Conservation (phyloP, 92 coral and sea anemone genomes). For the Porites cylindrica region DNA sequence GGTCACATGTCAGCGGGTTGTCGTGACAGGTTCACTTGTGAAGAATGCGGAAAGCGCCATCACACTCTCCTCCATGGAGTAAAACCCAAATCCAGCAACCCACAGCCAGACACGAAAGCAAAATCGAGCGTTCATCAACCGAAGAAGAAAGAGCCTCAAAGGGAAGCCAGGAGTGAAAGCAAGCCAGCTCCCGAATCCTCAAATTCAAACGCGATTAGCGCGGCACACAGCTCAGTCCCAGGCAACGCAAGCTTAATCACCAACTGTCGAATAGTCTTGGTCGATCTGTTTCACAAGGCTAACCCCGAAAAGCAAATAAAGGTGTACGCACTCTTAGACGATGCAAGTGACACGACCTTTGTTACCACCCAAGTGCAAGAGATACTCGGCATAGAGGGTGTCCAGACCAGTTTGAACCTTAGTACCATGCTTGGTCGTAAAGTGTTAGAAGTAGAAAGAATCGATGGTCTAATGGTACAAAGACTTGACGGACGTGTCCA, state of each 20-base stretch:
- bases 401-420: too few species aligned
- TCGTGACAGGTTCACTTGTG: slow-evolving; percentile 40
- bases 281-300: slow-evolving; percentile 1
- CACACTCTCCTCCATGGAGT: slow-evolving; percentile 73
- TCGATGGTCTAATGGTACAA: too few species aligned
- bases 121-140: too few species aligned
- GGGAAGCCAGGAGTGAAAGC: not conserved
- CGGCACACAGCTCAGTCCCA: not conserved
- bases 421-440: too few species aligned
- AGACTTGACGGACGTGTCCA: too few species aligned
- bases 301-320: slow-evolving; percentile 28
- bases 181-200: not conserved
- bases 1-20: slow-evolving; percentile 29
- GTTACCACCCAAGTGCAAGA: too few species aligned
- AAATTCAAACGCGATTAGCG: not conserved
- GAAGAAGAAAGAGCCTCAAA: not conserved
- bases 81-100: slow-evolving; percentile 15
- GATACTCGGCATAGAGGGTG: too few species aligned
- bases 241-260: not conserved
- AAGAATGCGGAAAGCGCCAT: slow-evolving; percentile 68
- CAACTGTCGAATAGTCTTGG: not conserved
- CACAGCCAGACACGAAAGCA: not conserved
- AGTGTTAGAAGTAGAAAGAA: too few species aligned
- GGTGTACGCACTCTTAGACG: slow-evolving; percentile 54
- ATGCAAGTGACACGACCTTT: too few species aligned